Evolutionary conservation across 2,888 invertebrate species (phyloP), one percentile per base, ranked within the genome.

Genomic region (Sclerodermus sp.): DNA sequence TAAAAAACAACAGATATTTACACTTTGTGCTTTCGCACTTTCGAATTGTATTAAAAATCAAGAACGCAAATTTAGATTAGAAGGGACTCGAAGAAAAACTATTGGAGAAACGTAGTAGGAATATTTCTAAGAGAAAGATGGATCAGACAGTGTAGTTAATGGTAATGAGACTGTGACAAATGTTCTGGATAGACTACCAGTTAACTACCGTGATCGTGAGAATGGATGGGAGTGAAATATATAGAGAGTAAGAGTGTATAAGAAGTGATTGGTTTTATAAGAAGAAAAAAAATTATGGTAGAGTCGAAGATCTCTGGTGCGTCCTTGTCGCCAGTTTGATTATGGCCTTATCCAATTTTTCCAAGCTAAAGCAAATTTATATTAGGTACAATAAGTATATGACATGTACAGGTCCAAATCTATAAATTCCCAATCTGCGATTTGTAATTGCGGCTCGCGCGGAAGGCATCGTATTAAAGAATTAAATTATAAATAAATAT

Each of bases 301-400:
- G 58, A 62, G 64, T 66, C 60, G 66, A 69, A 72, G 73, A 73
- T 67, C 72, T 74, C 64, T 13, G 68, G 71, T 70, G 69, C 70
- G 63, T 68, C 67, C 60, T 73, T 68, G 73, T 70, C 69, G 75
- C 73, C 77, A 74, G 75, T 74, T 73, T 73, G 73, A 73, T 77
- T 76, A 77, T 77, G 76, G 77, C 77, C 76, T 77, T 77, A 77
- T 76, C 75, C 76, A 75, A 76, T 75, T 74, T 76, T 77, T 75
- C 74, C 75, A 75, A 76, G 71, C 71, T 75, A 67, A 73, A 66
- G 71, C 68, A 76, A 77, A 76, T 75, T 75, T 76, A 76, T 76
- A 76, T 75, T 76, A 74, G 74, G 73, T 74, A 74, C 68, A 67
- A 68, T 68, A 68, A 73, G 66, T 67, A 64, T 67, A 64, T 62